phyloP scores from a whole-genome alignment of 2,113 vertebrate genomes.

The Clarias batrachus region DNA sequence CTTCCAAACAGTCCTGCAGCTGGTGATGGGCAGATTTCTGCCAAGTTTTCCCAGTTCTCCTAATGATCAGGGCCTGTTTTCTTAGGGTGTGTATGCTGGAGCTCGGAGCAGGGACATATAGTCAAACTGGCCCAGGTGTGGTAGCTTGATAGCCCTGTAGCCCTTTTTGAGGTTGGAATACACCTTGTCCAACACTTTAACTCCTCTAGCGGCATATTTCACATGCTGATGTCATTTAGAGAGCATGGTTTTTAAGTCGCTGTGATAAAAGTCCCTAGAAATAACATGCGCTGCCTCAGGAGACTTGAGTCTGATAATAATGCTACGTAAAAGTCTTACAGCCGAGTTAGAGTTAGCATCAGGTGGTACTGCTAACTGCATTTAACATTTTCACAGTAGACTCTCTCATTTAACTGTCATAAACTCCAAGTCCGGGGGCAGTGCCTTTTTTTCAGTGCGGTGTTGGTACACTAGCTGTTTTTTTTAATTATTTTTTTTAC shows the following conservation, averaged over 20 bases:
- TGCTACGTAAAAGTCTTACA: neutral
- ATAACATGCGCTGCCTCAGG: neutral
- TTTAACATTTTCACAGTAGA: neutral
- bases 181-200: neutral
- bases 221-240: neutral
- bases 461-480: slow-evolving; percentile 7
- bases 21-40: neutral
- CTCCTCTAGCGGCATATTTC: neutral
- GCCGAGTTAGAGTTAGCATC: neutral
- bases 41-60: neutral
- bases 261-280: neutral
- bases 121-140: slow-evolving; percentile 14
- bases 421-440: neutral
- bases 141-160: neutral
- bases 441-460: neutral
- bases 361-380: neutral
- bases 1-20: neutral
- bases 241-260: neutral
- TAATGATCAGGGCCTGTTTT: neutral
- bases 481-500: neutral
- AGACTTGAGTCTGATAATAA: neutral
- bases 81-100: neutral
- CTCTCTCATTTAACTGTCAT: neutral
- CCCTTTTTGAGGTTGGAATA: neutral
- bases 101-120: slow-evolving; percentile 1